Conservation (phyloP, 2,113 vertebrate genomes). For the Rhombomys opimus region DNA sequence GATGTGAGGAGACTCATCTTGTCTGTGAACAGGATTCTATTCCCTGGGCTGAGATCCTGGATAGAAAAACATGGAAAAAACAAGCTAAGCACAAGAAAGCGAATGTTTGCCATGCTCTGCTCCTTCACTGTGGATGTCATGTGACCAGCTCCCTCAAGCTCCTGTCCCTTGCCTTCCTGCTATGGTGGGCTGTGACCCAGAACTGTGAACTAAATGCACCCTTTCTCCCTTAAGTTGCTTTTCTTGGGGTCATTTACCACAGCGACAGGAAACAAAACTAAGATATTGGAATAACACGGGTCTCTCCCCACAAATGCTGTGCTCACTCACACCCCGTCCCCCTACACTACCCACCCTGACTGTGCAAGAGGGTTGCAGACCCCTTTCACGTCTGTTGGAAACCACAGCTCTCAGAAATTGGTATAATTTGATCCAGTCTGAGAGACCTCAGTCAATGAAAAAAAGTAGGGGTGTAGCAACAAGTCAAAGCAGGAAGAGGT, state of each 20-base stretch:
- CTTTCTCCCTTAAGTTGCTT: too few relatives aligned
- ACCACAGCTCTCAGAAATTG: neutral
- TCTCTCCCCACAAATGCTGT: neutral
- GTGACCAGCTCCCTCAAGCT: neutral
- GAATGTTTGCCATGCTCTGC: neutral
- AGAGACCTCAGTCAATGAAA: neutral
- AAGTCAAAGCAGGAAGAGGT: neutral
- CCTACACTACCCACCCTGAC: neutral
- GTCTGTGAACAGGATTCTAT: neutral
- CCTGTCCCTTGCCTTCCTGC: neutral
- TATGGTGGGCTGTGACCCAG: neutral
- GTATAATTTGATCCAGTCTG: neutral
- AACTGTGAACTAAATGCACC: too few relatives aligned
- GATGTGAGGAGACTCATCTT: neutral
- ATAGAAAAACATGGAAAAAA: neutral
- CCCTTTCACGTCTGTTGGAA: neutral
- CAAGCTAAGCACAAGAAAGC: neutral
- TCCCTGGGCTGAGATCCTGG: neutral
- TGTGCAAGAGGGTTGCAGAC: accelerated
- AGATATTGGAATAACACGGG: neutral
- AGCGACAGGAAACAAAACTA: neutral
- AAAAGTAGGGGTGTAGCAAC: neutral
- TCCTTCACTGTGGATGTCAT: too few relatives aligned
- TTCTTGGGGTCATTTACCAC: neutral
- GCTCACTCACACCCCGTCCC: too few relatives aligned